Percentiles rank a stretch among this genome's conserved stretches.
Evolutionary conservation across 2,797 vertebrate species (phyloP).

Genomic region (Podargus strigoides): DNA sequence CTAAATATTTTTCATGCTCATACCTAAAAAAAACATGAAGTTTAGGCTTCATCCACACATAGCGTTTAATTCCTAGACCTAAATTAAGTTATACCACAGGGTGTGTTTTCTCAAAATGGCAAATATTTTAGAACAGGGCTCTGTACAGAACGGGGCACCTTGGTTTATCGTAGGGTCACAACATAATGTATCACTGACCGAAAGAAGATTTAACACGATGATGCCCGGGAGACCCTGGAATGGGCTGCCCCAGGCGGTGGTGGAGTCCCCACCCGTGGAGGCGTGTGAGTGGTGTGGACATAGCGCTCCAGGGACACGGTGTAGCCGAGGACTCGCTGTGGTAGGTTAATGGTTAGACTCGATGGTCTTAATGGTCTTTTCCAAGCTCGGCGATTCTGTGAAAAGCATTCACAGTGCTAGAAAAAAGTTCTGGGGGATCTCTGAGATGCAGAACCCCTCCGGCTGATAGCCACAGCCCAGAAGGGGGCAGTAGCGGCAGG

Average conservation of each 20-base stretch:
- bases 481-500: neutral
- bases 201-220: neutral
- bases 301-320: too few species aligned
- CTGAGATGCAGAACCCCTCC: accelerated
- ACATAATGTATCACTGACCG: accelerated
- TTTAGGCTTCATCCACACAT: neutral
- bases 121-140: neutral
- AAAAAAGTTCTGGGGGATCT: accelerated
- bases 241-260: too few species aligned
- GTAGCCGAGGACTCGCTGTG: too few species aligned
- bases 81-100: neutral
- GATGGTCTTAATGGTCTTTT: too few species aligned
- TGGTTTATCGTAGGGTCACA: neutral
- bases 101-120: neutral
- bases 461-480: neutral
- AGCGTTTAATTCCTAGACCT: too few species aligned
- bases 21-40: neutral
- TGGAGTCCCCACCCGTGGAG: too few species aligned
- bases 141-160: neutral
- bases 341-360: too few species aligned
- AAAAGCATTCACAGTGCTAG: accelerated
- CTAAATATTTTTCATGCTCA: neutral
- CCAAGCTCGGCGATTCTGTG: too few species aligned
- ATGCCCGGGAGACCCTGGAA: too few species aligned
- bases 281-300: too few species aligned